Conservation (phyloP, 2,113 vertebrate genomes). For the Notarius lentiginosus region DNA sequence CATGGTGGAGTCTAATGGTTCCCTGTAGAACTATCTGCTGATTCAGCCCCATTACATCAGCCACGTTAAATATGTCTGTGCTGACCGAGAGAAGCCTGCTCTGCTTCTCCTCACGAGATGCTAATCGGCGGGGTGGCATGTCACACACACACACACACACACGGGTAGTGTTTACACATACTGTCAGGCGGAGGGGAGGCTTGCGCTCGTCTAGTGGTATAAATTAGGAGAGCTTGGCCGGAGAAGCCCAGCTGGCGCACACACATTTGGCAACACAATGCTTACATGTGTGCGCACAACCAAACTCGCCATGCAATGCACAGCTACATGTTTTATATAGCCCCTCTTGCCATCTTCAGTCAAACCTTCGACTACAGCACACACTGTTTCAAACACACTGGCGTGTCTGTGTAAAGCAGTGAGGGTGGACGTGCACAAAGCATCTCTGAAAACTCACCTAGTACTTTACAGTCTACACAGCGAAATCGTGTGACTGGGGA, state of each 20-base stretch:
- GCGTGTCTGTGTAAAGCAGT: constrained; percentile 1
- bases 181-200: constrained; percentile 58
- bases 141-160: constrained; percentile 48
- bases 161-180: constrained; percentile 63
- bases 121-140: constrained; percentile 74
- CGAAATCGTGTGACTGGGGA: constrained; percentile 4
- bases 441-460: constrained; percentile 16
- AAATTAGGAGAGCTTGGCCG: constrained; percentile 71
- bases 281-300: constrained; percentile 11
- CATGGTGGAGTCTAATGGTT: constrained; percentile 78
- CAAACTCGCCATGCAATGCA: neutral
- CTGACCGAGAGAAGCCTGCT: constrained; percentile 73
- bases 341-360: constrained; percentile 4
- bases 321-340: neutral
- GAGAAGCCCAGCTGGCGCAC: constrained; percentile 70
- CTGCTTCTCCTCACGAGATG: constrained; percentile 76
- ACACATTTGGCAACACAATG: constrained; percentile 16
- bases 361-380: neutral
- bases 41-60: constrained; percentile 85
- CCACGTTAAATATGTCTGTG: constrained; percentile 82
- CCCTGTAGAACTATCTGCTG: constrained; percentile 83
- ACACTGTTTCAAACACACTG: neutral
- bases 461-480: neutral
- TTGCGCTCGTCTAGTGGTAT: constrained; percentile 67
- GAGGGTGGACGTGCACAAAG: neutral